Percentiles rank a stretch among this genome's conserved stretches.
phyloP scores from a whole-genome alignment of 2,113 vertebrate species.

The Rhinichthys klamathensis region DNA sequence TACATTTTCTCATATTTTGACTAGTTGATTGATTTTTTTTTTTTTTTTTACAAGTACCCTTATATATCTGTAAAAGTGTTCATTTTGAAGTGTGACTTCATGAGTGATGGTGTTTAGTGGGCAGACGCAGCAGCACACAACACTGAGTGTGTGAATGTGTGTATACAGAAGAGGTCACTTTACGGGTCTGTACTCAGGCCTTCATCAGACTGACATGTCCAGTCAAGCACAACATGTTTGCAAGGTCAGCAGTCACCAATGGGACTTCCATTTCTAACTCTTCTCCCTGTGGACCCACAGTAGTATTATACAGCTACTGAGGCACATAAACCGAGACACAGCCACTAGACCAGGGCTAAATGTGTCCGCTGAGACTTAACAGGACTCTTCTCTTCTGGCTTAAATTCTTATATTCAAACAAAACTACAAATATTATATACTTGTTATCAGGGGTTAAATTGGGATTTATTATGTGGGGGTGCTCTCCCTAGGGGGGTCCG shows the following conservation, averaged over 20 bases:
- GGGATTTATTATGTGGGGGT: too few species aligned
- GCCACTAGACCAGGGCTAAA: constrained; percentile 14
- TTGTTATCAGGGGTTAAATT: too few species aligned
- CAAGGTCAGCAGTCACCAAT: constrained; percentile 46
- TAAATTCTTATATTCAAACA: too few species aligned
- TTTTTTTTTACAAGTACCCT: not conserved
- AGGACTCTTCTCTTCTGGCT: not conserved
- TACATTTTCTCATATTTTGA: too few species aligned
- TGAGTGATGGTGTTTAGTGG: not conserved
- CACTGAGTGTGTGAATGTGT: constrained; percentile 23
- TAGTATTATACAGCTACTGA: constrained; percentile 28
- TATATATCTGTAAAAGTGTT: not conserved
- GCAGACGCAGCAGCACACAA: not conserved
- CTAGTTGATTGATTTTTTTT: not conserved
- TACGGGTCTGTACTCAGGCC: constrained; percentile 22
- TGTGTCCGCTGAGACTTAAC: constrained; percentile 2
- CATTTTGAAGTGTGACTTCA: not conserved
- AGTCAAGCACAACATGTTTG: constrained; percentile 47
- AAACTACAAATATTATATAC: too few species aligned
- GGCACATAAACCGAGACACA: constrained; percentile 21
- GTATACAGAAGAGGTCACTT: constrained; percentile 43
- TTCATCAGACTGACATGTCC: constrained; percentile 39
- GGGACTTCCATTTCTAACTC: constrained; percentile 36
- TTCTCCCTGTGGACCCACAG: constrained; percentile 24
- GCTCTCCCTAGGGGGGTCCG: too few species aligned